Conservation (phyloP, 1,140 invertebrate genomes). For the Acyrthosiphon pisum region DNA sequence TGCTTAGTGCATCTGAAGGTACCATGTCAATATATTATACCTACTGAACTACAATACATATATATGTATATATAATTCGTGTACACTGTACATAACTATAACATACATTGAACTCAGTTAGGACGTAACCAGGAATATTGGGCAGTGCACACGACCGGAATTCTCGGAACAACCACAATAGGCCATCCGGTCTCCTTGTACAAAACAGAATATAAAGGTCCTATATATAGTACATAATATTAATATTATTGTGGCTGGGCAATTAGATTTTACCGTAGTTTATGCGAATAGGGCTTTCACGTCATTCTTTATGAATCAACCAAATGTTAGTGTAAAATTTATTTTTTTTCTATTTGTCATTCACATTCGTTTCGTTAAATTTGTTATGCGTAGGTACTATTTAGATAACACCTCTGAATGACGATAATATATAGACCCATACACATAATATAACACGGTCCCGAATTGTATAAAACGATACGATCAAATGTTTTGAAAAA, state of each 20-base stretch:
- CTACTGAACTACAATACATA: not conserved
- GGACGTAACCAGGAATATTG: not conserved
- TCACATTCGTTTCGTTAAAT: too few species aligned
- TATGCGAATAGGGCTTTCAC: not conserved
- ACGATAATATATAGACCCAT: too few species aligned
- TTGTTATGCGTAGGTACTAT: too few species aligned
- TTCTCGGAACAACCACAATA: not conserved
- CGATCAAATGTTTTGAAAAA: not conserved
- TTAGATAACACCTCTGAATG: too few species aligned
- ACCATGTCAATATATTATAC: not conserved
- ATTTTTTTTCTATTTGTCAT: not conserved
- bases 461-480: too few species aligned
- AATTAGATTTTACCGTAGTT: not conserved
- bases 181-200: not conserved
- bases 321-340: not conserved
- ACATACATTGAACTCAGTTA: not conserved
- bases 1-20: not conserved
- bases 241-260: too few species aligned
- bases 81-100: not conserved
- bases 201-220: too few species aligned
- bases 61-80: not conserved
- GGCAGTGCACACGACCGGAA: not conserved
- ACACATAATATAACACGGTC: too few species aligned
- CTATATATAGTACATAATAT: too few species aligned
- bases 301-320: not conserved